Evolutionary conservation across 2,888 invertebrate species (phyloP), one percentile per base, ranked within the genome.

Genomic region (Oligia fasciuncula): DNA sequence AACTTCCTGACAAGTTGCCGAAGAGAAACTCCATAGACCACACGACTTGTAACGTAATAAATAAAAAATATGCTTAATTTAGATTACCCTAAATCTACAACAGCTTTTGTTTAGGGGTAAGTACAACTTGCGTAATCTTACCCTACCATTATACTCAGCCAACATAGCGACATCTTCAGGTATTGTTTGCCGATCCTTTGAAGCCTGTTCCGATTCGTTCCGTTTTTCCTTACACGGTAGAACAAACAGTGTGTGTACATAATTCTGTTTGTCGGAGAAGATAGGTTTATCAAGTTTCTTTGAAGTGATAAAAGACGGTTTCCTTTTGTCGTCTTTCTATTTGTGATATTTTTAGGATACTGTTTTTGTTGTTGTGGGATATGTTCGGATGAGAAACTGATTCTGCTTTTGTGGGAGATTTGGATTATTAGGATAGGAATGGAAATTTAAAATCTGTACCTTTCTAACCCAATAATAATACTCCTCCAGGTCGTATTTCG

Each of bases 271-370:
- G 89, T 84, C 75, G 76, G 85, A 72, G 81, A 67, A 85, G 90
- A 91, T 90, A 86, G 88, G 89, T 90, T 90, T 90, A 90, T 89
- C 87, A 85, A 84, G 85, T 88, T 86, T 87, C 86, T 91, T 90
- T 90, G 86, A 79, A 78, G 85, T 85, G 83, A 84, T 88, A 88
- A 88, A 89, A 90, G 84, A 83, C 79, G 84, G 89, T 80, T 87
- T 83, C 46, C 77, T 79, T 83, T 88, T 69, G 72, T 73, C 40
- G 54, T 80, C 46, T 63, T 66, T 74, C 73, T 83, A 81, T 89
- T 80, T 87, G 80, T 74, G 85, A 78, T 79, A 78, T 85, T 81
- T 80, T 81, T 73, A 65, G 75, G 66, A 68, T 73, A 57, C 62
- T 73, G 73, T 84, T 80, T 80, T 80, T 77, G 69, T 77, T 86